phyloP scores from a whole-genome alignment of 2,113 vertebrate genomes.

The Callocephalon fimbriatum region DNA sequence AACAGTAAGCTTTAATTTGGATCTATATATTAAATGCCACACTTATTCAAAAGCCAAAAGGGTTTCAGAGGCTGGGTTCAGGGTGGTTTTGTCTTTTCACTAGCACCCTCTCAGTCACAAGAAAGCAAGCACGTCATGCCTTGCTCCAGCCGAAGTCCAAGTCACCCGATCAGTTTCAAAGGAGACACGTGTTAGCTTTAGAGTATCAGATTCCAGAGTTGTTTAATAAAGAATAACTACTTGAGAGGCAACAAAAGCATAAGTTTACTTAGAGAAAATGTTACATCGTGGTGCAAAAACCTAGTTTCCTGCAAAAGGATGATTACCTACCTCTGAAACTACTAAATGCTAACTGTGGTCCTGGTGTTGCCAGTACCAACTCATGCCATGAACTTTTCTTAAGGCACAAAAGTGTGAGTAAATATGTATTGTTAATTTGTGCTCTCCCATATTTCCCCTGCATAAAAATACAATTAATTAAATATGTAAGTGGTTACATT shows the following conservation, averaged over 20 bases:
- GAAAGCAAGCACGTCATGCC: not conserved
- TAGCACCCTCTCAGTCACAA: not conserved
- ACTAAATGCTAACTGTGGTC: not conserved
- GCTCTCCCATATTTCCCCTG: not conserved
- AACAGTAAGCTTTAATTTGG: not conserved
- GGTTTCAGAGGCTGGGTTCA: not conserved
- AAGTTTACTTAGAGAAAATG: not conserved
- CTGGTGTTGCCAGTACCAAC: not conserved
- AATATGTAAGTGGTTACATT: not conserved
- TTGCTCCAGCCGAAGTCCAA: not conserved
- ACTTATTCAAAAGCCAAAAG: not conserved
- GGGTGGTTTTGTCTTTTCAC: not conserved
- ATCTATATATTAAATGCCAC: not conserved
- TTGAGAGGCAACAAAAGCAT: not conserved
- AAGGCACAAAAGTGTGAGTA: not conserved
- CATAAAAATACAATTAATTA: not conserved
- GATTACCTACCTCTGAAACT: not conserved
- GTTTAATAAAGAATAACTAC: not conserved
- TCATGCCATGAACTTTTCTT: not conserved
- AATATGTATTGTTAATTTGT: not conserved
- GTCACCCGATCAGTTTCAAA: not conserved
- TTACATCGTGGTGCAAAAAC: not conserved
- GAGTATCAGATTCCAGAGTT: not conserved
- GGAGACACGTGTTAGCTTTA: not conserved
- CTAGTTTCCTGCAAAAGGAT: not conserved